phyloP scores from a whole-genome alignment of 2,113 vertebrate genomes.

The Ictalurus furcatus region DNA sequence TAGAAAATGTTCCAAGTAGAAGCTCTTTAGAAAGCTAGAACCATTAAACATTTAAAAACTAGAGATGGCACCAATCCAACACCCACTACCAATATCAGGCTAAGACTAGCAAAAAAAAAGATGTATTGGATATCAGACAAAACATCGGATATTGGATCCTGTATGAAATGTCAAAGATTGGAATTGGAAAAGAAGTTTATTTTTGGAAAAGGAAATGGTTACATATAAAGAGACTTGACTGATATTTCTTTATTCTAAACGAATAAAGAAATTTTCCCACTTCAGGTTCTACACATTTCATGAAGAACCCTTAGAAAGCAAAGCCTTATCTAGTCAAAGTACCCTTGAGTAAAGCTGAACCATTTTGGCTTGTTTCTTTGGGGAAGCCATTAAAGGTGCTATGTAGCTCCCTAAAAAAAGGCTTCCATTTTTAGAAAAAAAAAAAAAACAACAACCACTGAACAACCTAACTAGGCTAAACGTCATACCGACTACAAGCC shows the following conservation, averaged over 20 bases:
- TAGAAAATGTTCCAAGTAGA: background rate
- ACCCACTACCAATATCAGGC: background rate
- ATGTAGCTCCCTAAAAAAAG: background rate
- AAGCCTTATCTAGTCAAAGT: background rate
- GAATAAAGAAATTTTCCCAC: background rate
- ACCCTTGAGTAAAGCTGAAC: background rate
- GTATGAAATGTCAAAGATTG: background rate
- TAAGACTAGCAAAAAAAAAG: background rate
- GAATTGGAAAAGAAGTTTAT: background rate
- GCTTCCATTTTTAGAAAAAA: background rate
- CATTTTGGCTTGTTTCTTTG: background rate
- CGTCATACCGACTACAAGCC: background rate
- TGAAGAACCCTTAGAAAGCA: background rate
- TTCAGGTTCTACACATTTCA: background rate
- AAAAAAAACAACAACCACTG: background rate
- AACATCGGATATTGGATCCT: background rate
- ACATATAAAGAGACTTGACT: background rate
- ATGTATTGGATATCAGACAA: background rate
- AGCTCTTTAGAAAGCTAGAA: background rate
- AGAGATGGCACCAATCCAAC: background rate
- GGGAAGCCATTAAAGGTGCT: background rate
- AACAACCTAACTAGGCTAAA: background rate
- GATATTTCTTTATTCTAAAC: background rate
- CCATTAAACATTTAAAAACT: background rate
- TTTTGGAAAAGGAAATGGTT: background rate